Conservation (phyloP, 2,888 invertebrate genomes). For the Drosophila limbata region DNA sequence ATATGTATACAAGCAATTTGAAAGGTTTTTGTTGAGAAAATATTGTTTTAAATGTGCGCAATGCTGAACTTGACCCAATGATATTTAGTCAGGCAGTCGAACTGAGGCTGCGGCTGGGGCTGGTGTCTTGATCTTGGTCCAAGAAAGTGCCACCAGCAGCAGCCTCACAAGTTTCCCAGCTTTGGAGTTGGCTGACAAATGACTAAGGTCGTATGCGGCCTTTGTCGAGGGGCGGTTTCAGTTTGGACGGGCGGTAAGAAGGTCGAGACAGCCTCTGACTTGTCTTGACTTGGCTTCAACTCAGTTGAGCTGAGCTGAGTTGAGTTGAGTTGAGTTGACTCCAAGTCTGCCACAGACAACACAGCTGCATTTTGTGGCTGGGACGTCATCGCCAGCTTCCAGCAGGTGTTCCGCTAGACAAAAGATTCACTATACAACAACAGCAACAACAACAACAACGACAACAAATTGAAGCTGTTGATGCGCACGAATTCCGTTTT, state of each 20-base stretch:
- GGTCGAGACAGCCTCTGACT: conserved; percentile 67
- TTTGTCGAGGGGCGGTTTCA: conserved; percentile 70
- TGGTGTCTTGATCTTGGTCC: conserved; percentile 64
- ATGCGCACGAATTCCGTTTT: conserved; percentile 82
- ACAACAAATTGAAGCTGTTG: conserved; percentile 73
- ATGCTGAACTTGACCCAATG: conserved; percentile 80
- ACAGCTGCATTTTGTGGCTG: conserved; percentile 61
- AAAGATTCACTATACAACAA: conserved; percentile 59
- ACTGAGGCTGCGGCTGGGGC: conserved; percentile 13
- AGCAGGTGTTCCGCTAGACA: conserved; percentile 79
- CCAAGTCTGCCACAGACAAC: conserved; percentile 57
- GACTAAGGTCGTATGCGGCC: conserved; percentile 74
- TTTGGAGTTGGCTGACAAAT: conserved; percentile 72
- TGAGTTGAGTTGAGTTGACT: conserved; percentile 41
- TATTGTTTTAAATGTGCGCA: conserved; percentile 73
- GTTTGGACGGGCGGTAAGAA: conserved; percentile 76
- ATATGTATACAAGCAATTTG: conserved; percentile 39
- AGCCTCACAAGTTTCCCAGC: conserved; percentile 51
- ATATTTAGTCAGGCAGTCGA: conserved; percentile 70
- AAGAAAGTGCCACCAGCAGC: conserved; percentile 69
- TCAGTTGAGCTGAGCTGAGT: conserved; percentile 14
- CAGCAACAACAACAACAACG: conserved; percentile 48
- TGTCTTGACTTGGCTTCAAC: conserved; percentile 53
- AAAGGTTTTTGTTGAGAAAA: conserved; percentile 63
- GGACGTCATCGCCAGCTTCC: conserved; percentile 66